Conservation (phyloP, 2,797 vertebrate genomes). For the Chloroceryle amazona region DNA sequence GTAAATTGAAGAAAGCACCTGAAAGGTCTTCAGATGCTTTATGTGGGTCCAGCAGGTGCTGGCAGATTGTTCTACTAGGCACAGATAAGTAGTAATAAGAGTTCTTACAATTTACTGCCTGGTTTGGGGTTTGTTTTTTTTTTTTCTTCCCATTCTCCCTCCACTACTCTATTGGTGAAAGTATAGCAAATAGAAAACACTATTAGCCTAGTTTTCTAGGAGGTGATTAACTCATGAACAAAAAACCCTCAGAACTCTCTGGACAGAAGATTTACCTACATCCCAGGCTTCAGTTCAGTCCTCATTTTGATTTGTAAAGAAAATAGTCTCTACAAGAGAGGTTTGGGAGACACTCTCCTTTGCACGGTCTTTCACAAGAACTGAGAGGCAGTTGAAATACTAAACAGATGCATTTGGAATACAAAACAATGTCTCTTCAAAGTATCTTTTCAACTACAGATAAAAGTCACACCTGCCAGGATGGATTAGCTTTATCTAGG, state of each 20-base stretch:
- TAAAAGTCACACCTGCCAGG: constrained; percentile 8
- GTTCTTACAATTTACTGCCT: background rate
- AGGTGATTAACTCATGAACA: background rate
- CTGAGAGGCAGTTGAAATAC: constrained; percentile 7
- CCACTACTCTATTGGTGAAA: background rate
- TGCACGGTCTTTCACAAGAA: background rate
- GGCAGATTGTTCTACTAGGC: background rate
- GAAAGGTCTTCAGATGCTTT: background rate
- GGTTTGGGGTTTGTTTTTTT: accelerated
- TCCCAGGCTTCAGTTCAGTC: background rate
- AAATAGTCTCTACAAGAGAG: background rate
- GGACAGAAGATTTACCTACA: background rate
- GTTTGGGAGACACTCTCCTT: background rate
- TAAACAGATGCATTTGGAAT: constrained; percentile 20
- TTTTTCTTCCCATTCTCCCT: background rate
- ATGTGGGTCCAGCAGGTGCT: background rate
- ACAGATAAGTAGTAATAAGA: background rate
- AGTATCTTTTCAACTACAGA: constrained; percentile 25
- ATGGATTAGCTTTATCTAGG: constrained; percentile 39
- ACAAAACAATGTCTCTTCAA: constrained; percentile 24
- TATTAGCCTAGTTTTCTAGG: background rate
- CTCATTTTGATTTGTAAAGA: background rate
- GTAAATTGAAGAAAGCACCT: background rate
- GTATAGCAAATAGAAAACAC: background rate
- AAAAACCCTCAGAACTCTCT: background rate